Percentiles rank a stretch among this genome's conserved stretches.
phyloP scores from a whole-genome alignment of 2,113 vertebrate species.

The Heterocephalus glaber region DNA sequence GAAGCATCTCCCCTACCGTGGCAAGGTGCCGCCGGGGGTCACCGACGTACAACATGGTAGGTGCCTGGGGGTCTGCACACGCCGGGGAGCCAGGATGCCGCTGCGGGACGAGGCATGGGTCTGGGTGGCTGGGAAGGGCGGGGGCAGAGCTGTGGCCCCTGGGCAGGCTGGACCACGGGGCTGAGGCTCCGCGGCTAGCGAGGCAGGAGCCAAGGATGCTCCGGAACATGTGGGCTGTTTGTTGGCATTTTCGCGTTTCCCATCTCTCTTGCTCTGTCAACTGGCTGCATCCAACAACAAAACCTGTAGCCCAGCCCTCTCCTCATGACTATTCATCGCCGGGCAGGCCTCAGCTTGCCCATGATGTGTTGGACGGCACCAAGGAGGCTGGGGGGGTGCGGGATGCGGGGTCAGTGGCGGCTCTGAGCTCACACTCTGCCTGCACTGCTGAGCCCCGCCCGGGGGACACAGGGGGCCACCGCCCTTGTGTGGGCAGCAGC shows the following conservation, averaged over 20 bases:
- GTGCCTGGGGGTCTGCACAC: conserved; percentile 74
- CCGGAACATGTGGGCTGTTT: conserved; percentile 68
- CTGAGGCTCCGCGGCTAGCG: neutral
- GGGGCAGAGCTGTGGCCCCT: neutral
- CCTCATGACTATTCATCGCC: conserved; percentile 94
- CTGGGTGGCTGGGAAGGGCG: conserved; percentile 8
- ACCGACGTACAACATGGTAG: conserved; percentile 92
- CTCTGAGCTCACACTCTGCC: neutral
- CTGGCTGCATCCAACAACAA: conserved; percentile 95
- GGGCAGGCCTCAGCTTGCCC: conserved; percentile 95
- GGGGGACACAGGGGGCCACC: accelerated
- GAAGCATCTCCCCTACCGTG: conserved; percentile 89
- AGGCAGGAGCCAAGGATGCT: conserved; percentile 72
- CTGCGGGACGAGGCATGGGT: conserved; percentile 85
- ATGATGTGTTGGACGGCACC: conserved; percentile 88
- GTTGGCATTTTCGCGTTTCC: conserved; percentile 83
- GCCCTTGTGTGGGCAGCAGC: neutral
- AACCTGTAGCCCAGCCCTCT: conserved; percentile 87
- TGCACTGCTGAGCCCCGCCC: neutral
- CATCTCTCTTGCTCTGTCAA: conserved; percentile 89
- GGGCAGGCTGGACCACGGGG: neutral
- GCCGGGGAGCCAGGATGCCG: conserved; percentile 70
- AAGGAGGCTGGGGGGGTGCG: conserved; percentile 77
- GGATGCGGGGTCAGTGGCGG: neutral
- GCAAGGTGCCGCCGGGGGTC: conserved; percentile 88